phyloP scores from a whole-genome alignment of 1,140 invertebrate species.

The Fopius arisanus region DNA sequence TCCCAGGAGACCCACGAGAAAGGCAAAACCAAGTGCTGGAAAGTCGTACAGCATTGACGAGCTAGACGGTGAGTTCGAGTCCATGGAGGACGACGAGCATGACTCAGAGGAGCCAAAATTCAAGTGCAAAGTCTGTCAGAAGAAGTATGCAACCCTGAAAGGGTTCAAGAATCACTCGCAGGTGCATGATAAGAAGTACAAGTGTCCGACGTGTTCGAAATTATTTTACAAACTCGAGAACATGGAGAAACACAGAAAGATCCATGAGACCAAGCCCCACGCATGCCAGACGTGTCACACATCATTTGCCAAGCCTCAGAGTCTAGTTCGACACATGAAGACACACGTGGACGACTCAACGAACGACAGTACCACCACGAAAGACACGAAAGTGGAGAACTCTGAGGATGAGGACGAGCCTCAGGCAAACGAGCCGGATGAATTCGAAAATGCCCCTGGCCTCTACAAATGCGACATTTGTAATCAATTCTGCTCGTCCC shows the following conservation, averaged over 20 bases:
- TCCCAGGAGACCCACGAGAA: slow-evolving; percentile 47
- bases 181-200: slow-evolving; percentile 56
- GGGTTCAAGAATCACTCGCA: slow-evolving; percentile 57
- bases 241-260: slow-evolving; percentile 54
- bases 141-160: slow-evolving; percentile 54
- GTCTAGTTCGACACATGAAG: slow-evolving; percentile 50
- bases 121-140: slow-evolving; percentile 55
- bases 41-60: slow-evolving; percentile 49
- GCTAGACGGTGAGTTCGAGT: slow-evolving; percentile 47
- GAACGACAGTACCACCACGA: slow-evolving; percentile 43
- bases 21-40: slow-evolving; percentile 44
- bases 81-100: slow-evolving; percentile 40
- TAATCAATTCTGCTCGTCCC: slow-evolving; percentile 56
- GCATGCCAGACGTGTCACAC: slow-evolving; percentile 53
- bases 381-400: slow-evolving; percentile 17
- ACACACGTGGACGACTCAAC: slow-evolving; percentile 44
- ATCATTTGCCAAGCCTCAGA: slow-evolving; percentile 49
- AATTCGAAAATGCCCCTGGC: slow-evolving; percentile 54
- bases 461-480: slow-evolving; percentile 60
- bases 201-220: slow-evolving; percentile 55
- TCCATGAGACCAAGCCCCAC: slow-evolving; percentile 52
- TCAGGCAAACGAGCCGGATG: slow-evolving; percentile 42
- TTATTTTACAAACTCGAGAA: slow-evolving; percentile 57
- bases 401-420: neutral
- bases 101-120: slow-evolving; percentile 48